These are phyloP conservation scores for Coluber constrictor DNA, from an alignment of 2,797 vertebrate genomes.

Conservation along the genomic window DNA sequence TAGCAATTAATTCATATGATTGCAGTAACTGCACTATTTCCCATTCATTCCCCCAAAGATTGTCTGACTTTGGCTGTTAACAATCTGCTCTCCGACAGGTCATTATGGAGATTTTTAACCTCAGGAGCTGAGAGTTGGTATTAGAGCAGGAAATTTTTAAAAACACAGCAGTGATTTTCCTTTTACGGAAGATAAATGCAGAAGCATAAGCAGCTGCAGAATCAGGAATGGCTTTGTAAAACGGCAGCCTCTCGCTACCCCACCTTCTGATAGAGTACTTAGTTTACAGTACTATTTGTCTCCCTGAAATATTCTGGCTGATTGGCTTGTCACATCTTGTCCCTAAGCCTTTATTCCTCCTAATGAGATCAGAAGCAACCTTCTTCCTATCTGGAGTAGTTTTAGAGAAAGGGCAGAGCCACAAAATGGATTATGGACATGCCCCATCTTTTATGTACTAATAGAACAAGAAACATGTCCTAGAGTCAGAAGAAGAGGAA, in stretches of 20 bases:
- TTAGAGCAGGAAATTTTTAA: constrained; percentile 62
- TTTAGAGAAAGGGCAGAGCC: background rate
- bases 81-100: constrained; percentile 67
- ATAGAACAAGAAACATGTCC: background rate
- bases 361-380: constrained; percentile 22
- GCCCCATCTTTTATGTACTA: background rate
- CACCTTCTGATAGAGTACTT: background rate
- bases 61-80: constrained; percentile 61
- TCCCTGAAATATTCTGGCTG: constrained; percentile 8
- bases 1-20: constrained; percentile 67
- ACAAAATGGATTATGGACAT: background rate
- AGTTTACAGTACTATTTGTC: background rate
- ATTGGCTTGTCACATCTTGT: constrained; percentile 7
- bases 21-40: constrained; percentile 66
- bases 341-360: constrained; percentile 26
- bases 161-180: constrained; percentile 58
- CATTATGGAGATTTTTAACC: constrained; percentile 67
- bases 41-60: constrained; percentile 66
- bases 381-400: background rate
- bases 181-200: constrained; percentile 57
- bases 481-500: background rate
- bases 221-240: constrained; percentile 38
- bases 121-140: constrained; percentile 53
- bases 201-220: constrained; percentile 39
- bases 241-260: background rate